phyloP scores from a whole-genome alignment of 2,888 invertebrate genomes.

The Cephus runcator region DNA sequence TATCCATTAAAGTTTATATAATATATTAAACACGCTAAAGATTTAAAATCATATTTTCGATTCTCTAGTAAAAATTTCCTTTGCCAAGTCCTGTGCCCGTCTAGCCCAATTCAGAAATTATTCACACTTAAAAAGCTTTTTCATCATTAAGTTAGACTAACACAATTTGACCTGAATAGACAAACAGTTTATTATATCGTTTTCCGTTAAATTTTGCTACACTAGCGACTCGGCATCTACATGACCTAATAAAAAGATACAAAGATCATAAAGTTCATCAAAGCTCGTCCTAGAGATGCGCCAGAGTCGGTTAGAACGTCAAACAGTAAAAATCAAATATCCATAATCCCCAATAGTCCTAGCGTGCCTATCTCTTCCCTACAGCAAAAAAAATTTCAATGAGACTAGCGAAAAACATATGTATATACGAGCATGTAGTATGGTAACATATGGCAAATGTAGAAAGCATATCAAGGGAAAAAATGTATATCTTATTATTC shows the following conservation, averaged over 20 bases:
- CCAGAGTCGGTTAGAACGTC: not conserved
- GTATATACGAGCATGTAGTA: not conserved
- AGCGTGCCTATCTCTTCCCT: not conserved
- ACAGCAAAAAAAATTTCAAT: not conserved
- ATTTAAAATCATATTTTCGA: no score
- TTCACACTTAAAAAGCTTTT: not conserved
- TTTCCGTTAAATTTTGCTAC: no score
- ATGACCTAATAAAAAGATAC: not conserved
- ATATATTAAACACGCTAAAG: no score
- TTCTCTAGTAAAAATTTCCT: no score
- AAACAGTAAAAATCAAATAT: not conserved
- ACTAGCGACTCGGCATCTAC: not conserved
- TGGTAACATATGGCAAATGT: not conserved
- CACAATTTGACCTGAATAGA: not conserved
- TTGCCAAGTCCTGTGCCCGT: no score
- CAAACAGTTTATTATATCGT: not conserved
- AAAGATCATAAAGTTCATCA: not conserved
- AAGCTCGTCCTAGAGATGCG: not conserved
- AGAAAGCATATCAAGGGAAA: not conserved
- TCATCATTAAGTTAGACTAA: not conserved
- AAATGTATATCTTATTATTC: not conserved
- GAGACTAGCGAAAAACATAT: not conserved
- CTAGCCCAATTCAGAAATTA: not conserved
- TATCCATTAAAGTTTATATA: no score
- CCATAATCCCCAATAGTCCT: not conserved